Percentiles rank a stretch among this genome's conserved stretches.
Evolutionary conservation across 2,888 invertebrate genomes (phyloP).

Genomic region (Diadegma fenestrale): DNA sequence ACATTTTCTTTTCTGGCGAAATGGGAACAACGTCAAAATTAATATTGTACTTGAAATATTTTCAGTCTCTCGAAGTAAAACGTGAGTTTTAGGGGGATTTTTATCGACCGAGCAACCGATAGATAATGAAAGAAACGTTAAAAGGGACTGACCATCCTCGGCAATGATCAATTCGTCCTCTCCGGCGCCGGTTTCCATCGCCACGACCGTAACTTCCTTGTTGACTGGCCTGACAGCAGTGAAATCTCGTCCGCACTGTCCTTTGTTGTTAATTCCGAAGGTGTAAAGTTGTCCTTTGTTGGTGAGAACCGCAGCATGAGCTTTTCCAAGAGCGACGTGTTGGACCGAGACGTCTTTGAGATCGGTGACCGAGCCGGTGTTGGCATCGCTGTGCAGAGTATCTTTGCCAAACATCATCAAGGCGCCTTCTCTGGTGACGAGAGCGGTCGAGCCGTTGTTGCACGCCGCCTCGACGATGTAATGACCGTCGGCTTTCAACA

Average conservation of each 20-base stretch:
- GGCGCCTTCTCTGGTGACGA: conserved; percentile 95
- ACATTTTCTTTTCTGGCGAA: no score
- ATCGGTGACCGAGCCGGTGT: conserved; percentile 90
- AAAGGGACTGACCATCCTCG: conserved; percentile 79
- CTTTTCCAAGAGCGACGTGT: conserved; percentile 93
- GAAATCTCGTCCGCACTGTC: conserved; percentile 97
- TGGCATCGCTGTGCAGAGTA: conserved; percentile 92
- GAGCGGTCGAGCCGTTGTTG: conserved; percentile 97
- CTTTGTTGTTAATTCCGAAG: conserved; percentile 98
- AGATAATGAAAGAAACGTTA: neutral
- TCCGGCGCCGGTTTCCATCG: conserved; percentile 87
- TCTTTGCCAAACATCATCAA: conserved; percentile 98
- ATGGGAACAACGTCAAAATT: no score
- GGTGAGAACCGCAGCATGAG: conserved; percentile 96
- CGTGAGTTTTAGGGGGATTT: no score
- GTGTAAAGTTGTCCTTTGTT: conserved; percentile 96
- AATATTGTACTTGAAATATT: no score
- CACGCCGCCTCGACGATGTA: conserved; percentile 94
- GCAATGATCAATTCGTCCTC: conserved; percentile 82
- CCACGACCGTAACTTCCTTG: conserved; percentile 85
- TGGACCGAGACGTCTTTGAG: conserved; percentile 90
- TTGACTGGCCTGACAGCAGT: conserved; percentile 85
- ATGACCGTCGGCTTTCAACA: conserved; percentile 95
- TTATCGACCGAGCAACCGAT: no score
- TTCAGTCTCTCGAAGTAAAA: no score